Conservation (phyloP, 2,797 vertebrate species). For the Zalophus californianus region DNA sequence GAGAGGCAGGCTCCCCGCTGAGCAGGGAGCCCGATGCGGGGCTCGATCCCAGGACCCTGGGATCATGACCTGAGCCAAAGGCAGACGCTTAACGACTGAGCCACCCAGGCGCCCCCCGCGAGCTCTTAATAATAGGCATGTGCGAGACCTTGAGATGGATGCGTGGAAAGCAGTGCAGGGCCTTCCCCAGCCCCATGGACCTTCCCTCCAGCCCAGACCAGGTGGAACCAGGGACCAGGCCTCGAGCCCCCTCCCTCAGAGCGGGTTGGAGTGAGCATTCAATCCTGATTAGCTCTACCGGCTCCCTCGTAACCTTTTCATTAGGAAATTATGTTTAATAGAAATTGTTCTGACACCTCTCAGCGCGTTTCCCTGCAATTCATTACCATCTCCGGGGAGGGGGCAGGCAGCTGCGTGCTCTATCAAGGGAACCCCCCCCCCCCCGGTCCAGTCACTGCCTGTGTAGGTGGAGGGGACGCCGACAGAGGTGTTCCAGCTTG, state of each 20-base stretch:
- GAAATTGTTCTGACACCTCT: conserved; percentile 89
- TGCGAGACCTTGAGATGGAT: background rate
- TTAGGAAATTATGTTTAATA: conserved; percentile 90
- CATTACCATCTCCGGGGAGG: conserved; percentile 76
- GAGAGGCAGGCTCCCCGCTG: no score
- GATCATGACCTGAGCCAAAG: no score
- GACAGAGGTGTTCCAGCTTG: background rate
- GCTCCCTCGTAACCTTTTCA: conserved; percentile 88
- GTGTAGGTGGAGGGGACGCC: background rate
- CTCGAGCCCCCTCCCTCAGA: conserved; percentile 15
- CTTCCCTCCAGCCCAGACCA: background rate
- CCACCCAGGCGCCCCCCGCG: no score
- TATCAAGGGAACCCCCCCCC: background rate
- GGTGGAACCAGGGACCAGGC: background rate
- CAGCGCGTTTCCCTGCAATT: conserved; percentile 83
- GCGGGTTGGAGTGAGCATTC: conserved; percentile 70
- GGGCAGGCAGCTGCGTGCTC: conserved; percentile 56
- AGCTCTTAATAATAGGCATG: background rate
- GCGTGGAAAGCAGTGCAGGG: background rate
- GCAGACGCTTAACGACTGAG: no score
- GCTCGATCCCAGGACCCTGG: no score
- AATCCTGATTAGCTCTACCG: conserved; percentile 86
- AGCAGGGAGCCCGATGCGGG: no score
- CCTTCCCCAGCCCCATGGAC: no score
- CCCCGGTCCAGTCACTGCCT: background rate